Evolutionary conservation across 2,113 vertebrate species (phyloP), one percentile per base, ranked within the genome.

Genomic region (Gulo gulo): DNA sequence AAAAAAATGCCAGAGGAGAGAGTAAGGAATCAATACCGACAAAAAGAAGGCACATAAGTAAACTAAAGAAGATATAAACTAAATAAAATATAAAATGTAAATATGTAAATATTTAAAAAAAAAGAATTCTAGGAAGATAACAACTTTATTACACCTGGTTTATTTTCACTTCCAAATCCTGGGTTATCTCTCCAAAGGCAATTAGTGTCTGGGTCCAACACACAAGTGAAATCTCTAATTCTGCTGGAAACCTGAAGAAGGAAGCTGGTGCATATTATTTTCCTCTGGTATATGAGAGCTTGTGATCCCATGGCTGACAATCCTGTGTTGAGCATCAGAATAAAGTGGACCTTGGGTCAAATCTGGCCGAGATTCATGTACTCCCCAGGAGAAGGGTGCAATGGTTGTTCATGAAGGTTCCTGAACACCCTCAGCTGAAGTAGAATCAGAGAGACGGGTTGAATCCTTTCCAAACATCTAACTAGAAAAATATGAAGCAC

Each of bases 191-290:
- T 42, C 1, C 21, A 69, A 10, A 94, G 50, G 23, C 16, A 82
- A 12, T 57, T 2, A 45, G 36, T 1, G 1, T 6, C 15, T 0
- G 2, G 13, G 10, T 52, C 6, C 4, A 20, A 52, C 4, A 69
- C 31, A 16, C 31, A n/a, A 50, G 11, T 6, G n/a, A 76, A 61
- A 71, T 74, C 20, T 67, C 26, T 34, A 6, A 24, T 16, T 16
- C 24, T 83, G 11, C 16, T 63, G 42, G n/a, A 93, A 50, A 39
- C 1, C 12, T n/a, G 12, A 59, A 59, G 39, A 87, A 47, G 34
- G 69, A 88, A 47, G 18, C 21, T 69, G 5, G 6, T 2, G 7
- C 7, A 45, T 74, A 47, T n/a, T 3, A 29, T 1, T n/a, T 63
- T 55, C 61, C 15, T 14, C 34, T 45, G 13, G 69, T 61, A 76